Percentiles rank a stretch among this genome's conserved stretches.
Evolutionary conservation across 2,113 vertebrate species (phyloP).

Genomic region (Nasalis larvatus): DNA sequence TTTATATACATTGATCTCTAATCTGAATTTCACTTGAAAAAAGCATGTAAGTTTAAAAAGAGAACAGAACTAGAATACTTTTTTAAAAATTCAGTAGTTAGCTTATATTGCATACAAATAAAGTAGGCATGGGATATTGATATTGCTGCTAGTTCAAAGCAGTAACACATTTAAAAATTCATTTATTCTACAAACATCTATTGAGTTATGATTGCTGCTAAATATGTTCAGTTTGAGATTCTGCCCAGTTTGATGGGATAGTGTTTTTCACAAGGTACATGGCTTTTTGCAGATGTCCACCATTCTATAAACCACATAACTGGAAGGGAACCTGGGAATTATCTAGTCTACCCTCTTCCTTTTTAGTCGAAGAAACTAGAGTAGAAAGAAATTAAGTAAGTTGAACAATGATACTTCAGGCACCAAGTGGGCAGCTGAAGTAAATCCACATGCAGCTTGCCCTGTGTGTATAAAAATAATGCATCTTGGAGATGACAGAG

Average conservation of each 20-base stretch:
- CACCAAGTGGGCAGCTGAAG: not conserved
- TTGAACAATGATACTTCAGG: not conserved
- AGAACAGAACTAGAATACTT: not conserved
- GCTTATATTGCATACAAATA: not conserved
- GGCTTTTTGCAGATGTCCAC: not conserved
- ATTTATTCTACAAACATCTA: slow-evolving; percentile 21
- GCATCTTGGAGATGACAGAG: not conserved
- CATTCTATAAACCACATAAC: not conserved
- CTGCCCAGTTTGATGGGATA: not conserved
- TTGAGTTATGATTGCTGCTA: slow-evolving; percentile 4
- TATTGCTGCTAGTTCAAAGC: slow-evolving; percentile 13
- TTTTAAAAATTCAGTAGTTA: not conserved
- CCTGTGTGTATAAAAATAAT: slow-evolving; percentile 10
- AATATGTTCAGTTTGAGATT: not conserved
- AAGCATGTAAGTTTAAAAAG: not conserved
- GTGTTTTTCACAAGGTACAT: not conserved
- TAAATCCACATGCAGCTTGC: not conserved
- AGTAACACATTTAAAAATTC: not conserved
- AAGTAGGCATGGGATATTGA: not conserved
- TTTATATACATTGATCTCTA: slow-evolving; percentile 27
- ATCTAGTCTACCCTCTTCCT: not conserved
- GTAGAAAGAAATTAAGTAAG: not conserved
- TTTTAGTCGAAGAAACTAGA: slow-evolving; percentile 6
- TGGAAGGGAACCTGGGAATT: not conserved
- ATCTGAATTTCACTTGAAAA: slow-evolving; percentile 34